A percentile compares a stretch with the other conserved stretches of the same genome.
Evolutionary conservation across 2,113 vertebrate species (phyloP).

Genomic region (Tetrao urogallus): DNA sequence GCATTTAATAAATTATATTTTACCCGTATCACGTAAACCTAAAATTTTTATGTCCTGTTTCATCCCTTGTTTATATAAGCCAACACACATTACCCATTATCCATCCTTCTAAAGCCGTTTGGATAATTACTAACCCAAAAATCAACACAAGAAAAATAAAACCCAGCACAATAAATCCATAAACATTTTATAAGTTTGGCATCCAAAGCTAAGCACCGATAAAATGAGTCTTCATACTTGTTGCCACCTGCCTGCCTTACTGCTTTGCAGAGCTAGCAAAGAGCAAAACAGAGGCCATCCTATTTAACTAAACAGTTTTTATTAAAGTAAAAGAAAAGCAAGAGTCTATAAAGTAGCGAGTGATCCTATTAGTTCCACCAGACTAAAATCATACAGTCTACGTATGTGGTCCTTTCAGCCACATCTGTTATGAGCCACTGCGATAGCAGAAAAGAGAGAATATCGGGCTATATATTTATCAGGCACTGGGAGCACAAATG

Average conservation of each 20-base stretch:
- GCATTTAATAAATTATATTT: background rate
- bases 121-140: background rate
- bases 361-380: conserved; percentile 91
- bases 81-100: background rate
- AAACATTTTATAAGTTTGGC: background rate
- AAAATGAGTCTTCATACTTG: conserved; percentile 54
- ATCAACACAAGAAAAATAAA: background rate
- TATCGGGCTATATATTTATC: conserved; percentile 66
- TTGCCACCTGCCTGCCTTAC: conserved; percentile 69
- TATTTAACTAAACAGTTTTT: conserved; percentile 82
- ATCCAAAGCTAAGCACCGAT: background rate
- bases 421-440: conserved; percentile 87
- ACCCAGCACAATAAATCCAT: background rate
- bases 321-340: conserved; percentile 81
- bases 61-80: background rate
- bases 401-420: conserved; percentile 87
- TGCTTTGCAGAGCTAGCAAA: conserved; percentile 82
- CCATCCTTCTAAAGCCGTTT: background rate
- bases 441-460: conserved; percentile 75
- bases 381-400: conserved; percentile 89
- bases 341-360: conserved; percentile 81
- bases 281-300: conserved; percentile 69
- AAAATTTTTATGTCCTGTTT: background rate
- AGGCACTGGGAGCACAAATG: conserved; percentile 69
- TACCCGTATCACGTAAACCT: background rate